Base-by-base conservation (phyloP, 2,113 vertebrate species). In the Erpornis zantholeuca region DNA sequence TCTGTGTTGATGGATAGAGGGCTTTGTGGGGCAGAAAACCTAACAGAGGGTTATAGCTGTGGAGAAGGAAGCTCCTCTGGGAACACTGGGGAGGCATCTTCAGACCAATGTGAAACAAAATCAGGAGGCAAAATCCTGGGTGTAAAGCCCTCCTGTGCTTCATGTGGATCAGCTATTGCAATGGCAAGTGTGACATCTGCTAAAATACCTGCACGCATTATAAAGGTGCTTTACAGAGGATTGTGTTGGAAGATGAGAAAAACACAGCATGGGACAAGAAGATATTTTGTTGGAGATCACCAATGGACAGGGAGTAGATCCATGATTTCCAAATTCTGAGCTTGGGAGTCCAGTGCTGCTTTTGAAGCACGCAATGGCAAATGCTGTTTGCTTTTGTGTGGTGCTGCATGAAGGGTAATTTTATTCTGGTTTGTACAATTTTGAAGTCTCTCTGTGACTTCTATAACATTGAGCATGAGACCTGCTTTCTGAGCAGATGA, bases 291-390 rank as follows among this genome's bases (percentile, higher is more conserved):
- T 82, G 40, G 13, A 25, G 28, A 15, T 53, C 35, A 36, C 19
- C 27, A 22, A 5, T 7, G 42, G 35, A 35, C 9, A 27, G 12
- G 40, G 33, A 88, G 28, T 10, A 77, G 50, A 76, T 36, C 31
- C 16, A 15, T 1, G 3, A 31, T 60, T 56, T 80, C 76, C 13
- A 31, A 27, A 72, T n/a, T 15, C 22, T 49, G 16, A 47, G 31
- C 33, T 38, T 40, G 59, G 33, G 31, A 18, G 29, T 11, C 25
- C 11, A 9, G 23, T 33, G 11, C 75, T 75, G 42, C 73, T 78
- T 38, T 7, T 63, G 33, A 50, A 64, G 49, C 7, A 24, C 0
- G 2, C 6, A 5, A 10, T 3, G 6, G 33, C 17, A 45, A 50
- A 29, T 36, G 24, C 29, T 59, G 47, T 38, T 81, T 38, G 24